Conservation (phyloP, 2,797 vertebrate genomes). For the Enteromius mattozi region DNA sequence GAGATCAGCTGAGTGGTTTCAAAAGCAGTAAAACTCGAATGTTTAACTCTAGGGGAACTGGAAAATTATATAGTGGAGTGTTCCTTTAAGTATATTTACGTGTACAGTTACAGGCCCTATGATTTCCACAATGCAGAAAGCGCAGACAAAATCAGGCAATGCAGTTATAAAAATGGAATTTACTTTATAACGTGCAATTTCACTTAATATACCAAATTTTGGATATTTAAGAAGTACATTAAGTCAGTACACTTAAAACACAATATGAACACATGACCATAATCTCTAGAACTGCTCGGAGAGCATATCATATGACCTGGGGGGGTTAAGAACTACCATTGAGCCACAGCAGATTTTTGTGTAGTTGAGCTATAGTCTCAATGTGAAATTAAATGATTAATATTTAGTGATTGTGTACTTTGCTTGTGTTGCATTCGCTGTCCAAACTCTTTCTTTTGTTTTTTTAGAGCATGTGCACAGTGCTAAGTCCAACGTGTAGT, state of each 20-base stretch:
- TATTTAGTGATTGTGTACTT: not conserved
- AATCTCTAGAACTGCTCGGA: not conserved
- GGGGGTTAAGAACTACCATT: too few relatives aligned
- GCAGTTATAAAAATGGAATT: not conserved
- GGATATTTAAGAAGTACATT: not conserved
- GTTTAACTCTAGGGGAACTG: too few relatives aligned
- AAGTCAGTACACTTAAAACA: not conserved
- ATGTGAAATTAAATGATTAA: not conserved
- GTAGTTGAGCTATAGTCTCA: not conserved
- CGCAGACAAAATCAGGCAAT: not conserved
- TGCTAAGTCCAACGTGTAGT: not conserved
- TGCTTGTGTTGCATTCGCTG: not conserved
- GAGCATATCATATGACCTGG: too few relatives aligned
- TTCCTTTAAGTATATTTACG: not conserved
- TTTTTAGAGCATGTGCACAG: not conserved
- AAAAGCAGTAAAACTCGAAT: too few relatives aligned
- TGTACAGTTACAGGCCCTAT: not conserved
- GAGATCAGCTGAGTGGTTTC: too few relatives aligned
- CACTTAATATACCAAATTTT: not conserved
- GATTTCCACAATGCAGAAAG: not conserved
- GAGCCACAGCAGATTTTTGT: not conserved
- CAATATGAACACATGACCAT: not conserved
- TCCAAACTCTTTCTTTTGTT: not conserved
- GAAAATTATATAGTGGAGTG: too few relatives aligned
- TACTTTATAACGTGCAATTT: not conserved